Percentiles rank a stretch among this genome's conserved stretches.
Evolutionary conservation across 2,113 vertebrate species (phyloP).

Genomic region (Calidris pugnax): DNA sequence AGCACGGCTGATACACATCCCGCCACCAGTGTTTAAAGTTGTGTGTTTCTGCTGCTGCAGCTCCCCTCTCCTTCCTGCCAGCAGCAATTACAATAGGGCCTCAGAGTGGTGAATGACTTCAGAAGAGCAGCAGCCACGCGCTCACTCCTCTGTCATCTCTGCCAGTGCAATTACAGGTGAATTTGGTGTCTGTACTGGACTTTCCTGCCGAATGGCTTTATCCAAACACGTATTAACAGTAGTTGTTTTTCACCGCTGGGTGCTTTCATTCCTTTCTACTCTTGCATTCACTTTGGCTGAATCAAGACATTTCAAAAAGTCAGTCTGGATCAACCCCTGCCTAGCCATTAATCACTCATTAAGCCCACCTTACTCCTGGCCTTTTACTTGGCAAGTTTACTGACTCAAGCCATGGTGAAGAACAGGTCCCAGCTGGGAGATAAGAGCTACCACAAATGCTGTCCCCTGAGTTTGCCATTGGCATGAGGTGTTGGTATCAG

Average conservation of each 20-base stretch:
- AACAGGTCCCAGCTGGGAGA: not conserved
- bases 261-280: not conserved
- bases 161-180: not conserved
- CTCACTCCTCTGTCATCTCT: not conserved
- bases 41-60: not conserved
- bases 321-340: not conserved
- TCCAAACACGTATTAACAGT: not conserved
- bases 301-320: not conserved
- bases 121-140: not conserved
- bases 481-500: not conserved
- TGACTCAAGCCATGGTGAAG: not conserved
- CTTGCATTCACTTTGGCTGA: not conserved
- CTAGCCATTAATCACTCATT: not conserved
- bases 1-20: not conserved
- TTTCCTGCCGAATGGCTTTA: not conserved
- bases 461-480: not conserved
- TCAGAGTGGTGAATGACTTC: not conserved
- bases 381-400: not conserved
- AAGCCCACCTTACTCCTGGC: not conserved
- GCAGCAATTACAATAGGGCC: not conserved
- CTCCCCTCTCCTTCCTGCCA: not conserved
- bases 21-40: accelerated
- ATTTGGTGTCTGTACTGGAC: not conserved
- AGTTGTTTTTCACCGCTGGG: not conserved
- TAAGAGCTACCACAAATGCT: accelerated